Conservation (phyloP, 2,888 invertebrate species). For the Macrophya annulata region DNA sequence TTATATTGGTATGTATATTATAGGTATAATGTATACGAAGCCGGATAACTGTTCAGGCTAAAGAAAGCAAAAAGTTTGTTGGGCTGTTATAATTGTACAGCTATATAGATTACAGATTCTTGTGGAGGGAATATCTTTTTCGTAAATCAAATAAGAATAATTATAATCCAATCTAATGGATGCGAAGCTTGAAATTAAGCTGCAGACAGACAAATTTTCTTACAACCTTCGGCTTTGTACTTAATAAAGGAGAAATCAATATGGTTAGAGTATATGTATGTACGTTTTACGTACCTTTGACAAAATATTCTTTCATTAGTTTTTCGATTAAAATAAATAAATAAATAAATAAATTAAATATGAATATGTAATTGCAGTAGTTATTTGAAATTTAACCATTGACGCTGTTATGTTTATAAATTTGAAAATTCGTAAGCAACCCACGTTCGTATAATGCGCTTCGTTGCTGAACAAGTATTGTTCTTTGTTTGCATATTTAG, state of each 20-base stretch:
- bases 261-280: neutral
- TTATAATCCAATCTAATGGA: slow-evolving; percentile 51
- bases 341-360: neutral
- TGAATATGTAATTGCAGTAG: neutral
- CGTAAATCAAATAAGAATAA: slow-evolving; percentile 51
- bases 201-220: neutral
- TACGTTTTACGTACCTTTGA: neutral
- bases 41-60: neutral
- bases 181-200: slow-evolving; percentile 19
- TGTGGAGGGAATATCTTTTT: slow-evolving; percentile 1
- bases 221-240: slow-evolving; percentile 26
- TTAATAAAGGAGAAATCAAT: slow-evolving; percentile 33
- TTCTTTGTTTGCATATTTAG: slow-evolving; percentile 18
- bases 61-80: slow-evolving; percentile 6
- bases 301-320: neutral
- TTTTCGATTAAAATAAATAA: neutral
- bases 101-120: neutral
- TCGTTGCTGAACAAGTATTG: neutral
- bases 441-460: neutral
- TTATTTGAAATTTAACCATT: neutral
- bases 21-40: neutral
- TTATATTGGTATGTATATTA: neutral
- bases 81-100: neutral
- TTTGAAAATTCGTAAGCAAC: slow-evolving; percentile 5
- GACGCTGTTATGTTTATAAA: slow-evolving; percentile 24